Evolutionary conservation across 2,888 invertebrate species (phyloP).

Genomic region (Resseliella maxima): DNA sequence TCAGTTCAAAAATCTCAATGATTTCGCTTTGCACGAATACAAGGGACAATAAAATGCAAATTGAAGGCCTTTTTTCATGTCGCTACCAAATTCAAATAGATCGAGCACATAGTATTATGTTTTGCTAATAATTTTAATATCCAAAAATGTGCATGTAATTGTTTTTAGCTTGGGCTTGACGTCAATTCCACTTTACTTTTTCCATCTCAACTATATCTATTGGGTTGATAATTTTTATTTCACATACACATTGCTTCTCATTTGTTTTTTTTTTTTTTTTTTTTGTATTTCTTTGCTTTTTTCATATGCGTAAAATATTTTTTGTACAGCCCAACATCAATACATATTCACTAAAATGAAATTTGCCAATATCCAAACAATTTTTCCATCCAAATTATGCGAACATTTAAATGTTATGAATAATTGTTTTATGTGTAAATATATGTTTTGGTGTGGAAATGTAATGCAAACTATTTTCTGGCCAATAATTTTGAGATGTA

Average conservation of each 20-base stretch:
- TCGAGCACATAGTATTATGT: not conserved
- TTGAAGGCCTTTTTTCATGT: not conserved
- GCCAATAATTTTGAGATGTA: too few relatives aligned
- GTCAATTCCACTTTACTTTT: too few relatives aligned
- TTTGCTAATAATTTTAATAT: not conserved
- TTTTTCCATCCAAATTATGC: not conserved
- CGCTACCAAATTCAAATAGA: too few relatives aligned
- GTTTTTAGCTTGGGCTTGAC: not conserved
- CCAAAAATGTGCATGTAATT: constrained; percentile 2
- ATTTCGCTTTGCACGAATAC: not conserved
- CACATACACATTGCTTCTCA: too few relatives aligned
- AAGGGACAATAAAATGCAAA: not conserved
- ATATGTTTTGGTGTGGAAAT: not conserved
- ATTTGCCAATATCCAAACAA: too few relatives aligned
- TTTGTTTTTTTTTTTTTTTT: not conserved
- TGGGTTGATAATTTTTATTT: too few relatives aligned
- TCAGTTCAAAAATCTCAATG: not conserved
- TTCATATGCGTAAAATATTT: too few relatives aligned
- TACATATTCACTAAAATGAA: too few relatives aligned
- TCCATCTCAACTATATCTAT: too few relatives aligned
- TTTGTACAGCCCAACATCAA: too few relatives aligned
- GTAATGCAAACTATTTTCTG: not conserved
- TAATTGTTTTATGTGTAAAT: too few relatives aligned
- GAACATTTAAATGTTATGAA: not conserved
- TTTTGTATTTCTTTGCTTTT: not conserved